Percentiles rank a stretch among this genome's conserved stretches.
Conservation (phyloP, 2,797 vertebrate genomes). For the Clarias fuscus region DNA sequence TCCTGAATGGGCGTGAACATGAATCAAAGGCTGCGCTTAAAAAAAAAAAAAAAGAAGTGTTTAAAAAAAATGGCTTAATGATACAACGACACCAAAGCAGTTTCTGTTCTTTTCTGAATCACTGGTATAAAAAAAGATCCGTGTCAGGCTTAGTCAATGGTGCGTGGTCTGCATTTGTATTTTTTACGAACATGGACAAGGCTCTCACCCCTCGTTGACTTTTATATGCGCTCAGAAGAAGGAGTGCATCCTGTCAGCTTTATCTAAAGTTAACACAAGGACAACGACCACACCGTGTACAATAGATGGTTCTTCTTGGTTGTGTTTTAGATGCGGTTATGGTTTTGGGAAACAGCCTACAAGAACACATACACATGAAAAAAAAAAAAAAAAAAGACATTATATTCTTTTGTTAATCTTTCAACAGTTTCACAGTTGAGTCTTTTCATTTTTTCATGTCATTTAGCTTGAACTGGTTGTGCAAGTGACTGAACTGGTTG, state of each 20-base stretch:
- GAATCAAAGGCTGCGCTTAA: not conserved
- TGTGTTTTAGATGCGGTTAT: not conserved
- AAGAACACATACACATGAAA: not conserved
- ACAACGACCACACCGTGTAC: not conserved
- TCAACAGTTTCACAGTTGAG: not conserved
- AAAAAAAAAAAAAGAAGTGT: not conserved
- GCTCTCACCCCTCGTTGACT: conserved; percentile 1
- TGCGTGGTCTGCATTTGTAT: not conserved
- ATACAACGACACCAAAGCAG: not conserved
- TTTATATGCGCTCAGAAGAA: conserved; percentile 8
- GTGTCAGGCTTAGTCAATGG: not conserved
- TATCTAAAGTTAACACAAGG: conserved; percentile 45
- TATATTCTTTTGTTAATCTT: not conserved
- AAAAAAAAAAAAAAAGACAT: not conserved
- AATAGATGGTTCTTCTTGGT: not conserved
- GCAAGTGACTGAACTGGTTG: not conserved
- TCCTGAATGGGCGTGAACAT: not conserved
- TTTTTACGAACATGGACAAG: conserved; percentile 4
- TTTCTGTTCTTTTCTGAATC: not conserved
- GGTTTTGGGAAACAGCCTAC: too few relatives aligned
- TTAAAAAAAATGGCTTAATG: not conserved
- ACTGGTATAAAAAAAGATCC: not conserved
- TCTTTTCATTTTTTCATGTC: not conserved
- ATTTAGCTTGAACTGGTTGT: not conserved
- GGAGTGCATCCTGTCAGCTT: conserved; percentile 45